Conservation (phyloP, 1,140 invertebrate species). For the Lycorma delicatula region DNA sequence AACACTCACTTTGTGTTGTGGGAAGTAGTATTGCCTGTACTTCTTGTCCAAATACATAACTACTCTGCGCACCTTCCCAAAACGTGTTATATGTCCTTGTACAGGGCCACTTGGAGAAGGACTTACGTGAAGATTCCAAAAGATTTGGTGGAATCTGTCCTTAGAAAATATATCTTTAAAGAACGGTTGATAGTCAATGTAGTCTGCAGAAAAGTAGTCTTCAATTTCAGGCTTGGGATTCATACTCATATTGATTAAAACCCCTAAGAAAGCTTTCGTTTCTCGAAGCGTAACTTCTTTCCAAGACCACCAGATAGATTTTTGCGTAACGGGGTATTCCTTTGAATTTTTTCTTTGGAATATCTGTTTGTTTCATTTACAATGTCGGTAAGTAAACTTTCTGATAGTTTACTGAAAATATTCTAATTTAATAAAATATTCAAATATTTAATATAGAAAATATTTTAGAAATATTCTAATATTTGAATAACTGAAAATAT, state of each 20-base stretch:
- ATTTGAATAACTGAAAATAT: no score
- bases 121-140: slow-evolving; percentile 3
- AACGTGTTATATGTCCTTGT: neutral
- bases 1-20: neutral
- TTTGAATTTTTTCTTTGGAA: slow-evolving; percentile 1
- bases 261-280: slow-evolving; percentile 5
- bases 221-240: neutral
- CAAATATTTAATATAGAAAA: no score
- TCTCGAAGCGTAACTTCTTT: neutral
- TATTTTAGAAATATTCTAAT: no score
- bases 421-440: no score
- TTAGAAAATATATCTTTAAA: slow-evolving; percentile 8
- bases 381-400: no score
- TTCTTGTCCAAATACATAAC: neutral
- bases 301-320: neutral
- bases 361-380: slow-evolving; percentile 12
- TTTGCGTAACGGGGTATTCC: neutral
- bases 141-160: slow-evolving; percentile 6
- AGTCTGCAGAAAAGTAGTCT: slow-evolving; percentile 8
- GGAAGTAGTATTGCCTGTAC: slow-evolving; percentile 6
- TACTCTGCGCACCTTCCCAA: neutral
- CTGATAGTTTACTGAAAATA: no score
- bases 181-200: slow-evolving; percentile 7
- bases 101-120: no score
- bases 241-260: neutral